Conservation (phyloP, 2,113 vertebrate species). For the Orientallactaga bullata region DNA sequence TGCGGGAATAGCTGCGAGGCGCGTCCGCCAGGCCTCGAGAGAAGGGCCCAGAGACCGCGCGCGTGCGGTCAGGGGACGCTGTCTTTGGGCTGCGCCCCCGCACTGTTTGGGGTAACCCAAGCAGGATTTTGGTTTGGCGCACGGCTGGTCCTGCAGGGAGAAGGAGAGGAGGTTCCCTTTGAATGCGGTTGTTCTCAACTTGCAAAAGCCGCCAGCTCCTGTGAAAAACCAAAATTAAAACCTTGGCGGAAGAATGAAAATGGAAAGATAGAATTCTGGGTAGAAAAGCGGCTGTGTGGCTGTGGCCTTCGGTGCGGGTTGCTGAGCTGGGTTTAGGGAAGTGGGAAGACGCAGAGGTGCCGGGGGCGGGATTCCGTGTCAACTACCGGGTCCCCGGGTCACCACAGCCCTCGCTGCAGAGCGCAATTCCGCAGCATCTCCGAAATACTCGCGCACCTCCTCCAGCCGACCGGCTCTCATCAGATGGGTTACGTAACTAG, state of each 20-base stretch:
- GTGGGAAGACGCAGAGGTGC: not conserved
- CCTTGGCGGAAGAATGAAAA: not conserved
- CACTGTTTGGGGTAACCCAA: not conserved
- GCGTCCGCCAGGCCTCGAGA: not conserved
- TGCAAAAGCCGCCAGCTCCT: slow-evolving; percentile 10
- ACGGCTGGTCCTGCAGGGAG: not conserved
- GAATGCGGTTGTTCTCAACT: not conserved
- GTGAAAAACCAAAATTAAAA: slow-evolving; percentile 34
- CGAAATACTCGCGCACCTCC: not conserved
- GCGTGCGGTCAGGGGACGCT: fast-evolving
- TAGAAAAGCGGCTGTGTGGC: not conserved
- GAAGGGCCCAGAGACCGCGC: not conserved
- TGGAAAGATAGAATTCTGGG: not conserved
- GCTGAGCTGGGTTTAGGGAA: fast-evolving
- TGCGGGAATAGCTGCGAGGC: not conserved
- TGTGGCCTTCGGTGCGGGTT: fast-evolving
- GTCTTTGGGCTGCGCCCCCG: not conserved
- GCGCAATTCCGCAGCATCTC: not conserved
- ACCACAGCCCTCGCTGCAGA: not conserved
- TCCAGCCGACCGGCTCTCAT: not conserved
- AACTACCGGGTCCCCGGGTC: too few relatives aligned
- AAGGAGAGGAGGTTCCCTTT: not conserved
- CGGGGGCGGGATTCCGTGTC: not conserved
- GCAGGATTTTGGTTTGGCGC: too few relatives aligned
- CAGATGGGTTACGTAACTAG: not conserved